A percentile compares a stretch with the other conserved stretches of the same genome.
phyloP scores from a whole-genome alignment of 2,888 invertebrate genomes.

The Amorpha juglandis region DNA sequence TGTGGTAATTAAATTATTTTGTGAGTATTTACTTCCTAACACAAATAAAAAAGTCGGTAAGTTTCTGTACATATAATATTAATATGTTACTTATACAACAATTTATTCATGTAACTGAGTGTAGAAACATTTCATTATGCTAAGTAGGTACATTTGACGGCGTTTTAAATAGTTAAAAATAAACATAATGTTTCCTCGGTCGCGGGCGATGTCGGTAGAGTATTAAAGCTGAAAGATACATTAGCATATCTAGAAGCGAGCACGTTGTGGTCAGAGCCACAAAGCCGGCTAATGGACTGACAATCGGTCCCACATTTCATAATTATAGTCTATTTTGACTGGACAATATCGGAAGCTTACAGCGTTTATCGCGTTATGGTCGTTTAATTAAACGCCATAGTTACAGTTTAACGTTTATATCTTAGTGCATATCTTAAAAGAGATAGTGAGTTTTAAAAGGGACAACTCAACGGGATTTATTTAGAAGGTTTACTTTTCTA shows the following conservation, averaged over 20 bases:
- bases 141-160: background rate
- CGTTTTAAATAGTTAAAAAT: constrained; percentile 18
- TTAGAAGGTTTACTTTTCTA: too few relatives aligned
- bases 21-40: background rate
- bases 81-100: background rate
- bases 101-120: background rate
- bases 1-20: background rate
- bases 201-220: background rate
- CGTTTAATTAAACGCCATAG: constrained; percentile 49
- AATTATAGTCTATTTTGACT: constrained; percentile 82
- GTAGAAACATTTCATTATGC: constrained; percentile 9
- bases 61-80: too few relatives aligned
- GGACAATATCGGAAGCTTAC: constrained; percentile 74
- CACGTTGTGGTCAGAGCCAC: constrained; percentile 62
- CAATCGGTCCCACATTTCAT: constrained; percentile 80
- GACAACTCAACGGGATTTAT: too few relatives aligned
- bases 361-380: constrained; percentile 48
- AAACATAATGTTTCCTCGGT: constrained; percentile 7
- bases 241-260: constrained; percentile 69
- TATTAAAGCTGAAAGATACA: constrained; percentile 42
- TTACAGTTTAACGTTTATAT: background rate
- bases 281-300: constrained; percentile 78
- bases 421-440: background rate
- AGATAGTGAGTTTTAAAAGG: background rate
- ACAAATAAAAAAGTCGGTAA: background rate